Conservation (phyloP, 64 coral and sea anemone species). For the Porites lutea region DNA sequence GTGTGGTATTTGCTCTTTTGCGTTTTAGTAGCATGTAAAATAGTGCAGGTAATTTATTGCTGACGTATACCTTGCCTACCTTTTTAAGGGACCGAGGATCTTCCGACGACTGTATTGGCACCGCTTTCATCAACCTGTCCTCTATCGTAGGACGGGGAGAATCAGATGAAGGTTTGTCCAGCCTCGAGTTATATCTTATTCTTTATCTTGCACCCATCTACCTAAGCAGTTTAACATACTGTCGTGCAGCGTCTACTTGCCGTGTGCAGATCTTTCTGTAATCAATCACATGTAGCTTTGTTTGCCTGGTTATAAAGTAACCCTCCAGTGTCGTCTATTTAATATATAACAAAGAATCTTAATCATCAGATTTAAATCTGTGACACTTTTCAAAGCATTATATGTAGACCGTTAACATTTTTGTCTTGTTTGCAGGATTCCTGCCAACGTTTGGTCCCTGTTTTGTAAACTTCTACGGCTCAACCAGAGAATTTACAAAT, state of each 20-base stretch:
- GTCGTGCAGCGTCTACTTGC: too few species aligned
- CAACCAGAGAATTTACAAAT: constrained; percentile 85
- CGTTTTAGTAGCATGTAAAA: too few species aligned
- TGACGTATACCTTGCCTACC: not conserved
- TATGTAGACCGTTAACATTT: too few species aligned
- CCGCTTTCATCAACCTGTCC: constrained; percentile 65
- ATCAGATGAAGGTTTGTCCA: constrained; percentile 49
- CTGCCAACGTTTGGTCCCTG: constrained; percentile 85
- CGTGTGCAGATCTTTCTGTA: too few species aligned
- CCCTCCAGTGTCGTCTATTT: too few species aligned
- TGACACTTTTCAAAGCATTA: too few species aligned
- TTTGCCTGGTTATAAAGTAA: too few species aligned
- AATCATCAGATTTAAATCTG: too few species aligned
- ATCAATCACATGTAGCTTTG: too few species aligned
- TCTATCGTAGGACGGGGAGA: constrained; percentile 79
- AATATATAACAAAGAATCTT: not conserved
- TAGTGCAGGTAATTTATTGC: too few species aligned
- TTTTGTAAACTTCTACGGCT: constrained; percentile 94
- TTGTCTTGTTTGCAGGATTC: constrained; percentile 52
- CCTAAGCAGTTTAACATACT: too few species aligned
- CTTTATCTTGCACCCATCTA: not conserved
- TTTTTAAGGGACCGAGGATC: constrained; percentile 73
- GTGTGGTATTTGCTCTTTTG: too few species aligned
- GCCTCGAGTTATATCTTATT: not conserved
- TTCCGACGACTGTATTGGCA: constrained; percentile 85